phyloP scores from a whole-genome alignment of 2,888 invertebrate genomes.

The Ennomos quercinarius region DNA sequence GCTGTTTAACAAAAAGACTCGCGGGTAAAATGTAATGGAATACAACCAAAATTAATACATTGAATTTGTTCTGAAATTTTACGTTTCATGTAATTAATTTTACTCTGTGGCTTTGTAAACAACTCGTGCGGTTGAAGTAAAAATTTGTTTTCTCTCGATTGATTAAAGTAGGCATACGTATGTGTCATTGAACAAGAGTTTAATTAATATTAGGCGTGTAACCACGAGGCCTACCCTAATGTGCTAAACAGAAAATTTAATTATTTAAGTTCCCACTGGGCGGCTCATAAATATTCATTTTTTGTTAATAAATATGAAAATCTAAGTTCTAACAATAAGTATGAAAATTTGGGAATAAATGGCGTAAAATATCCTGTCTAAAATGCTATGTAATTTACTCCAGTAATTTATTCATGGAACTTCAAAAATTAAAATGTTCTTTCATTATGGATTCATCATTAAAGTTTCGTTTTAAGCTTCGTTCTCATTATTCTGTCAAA shows the following conservation, averaged over 20 bases:
- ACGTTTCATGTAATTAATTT: too few relatives aligned
- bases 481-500: too few relatives aligned
- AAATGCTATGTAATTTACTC: constrained; percentile 9
- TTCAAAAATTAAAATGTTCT: constrained; percentile 11
- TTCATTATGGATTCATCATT: constrained; percentile 23
- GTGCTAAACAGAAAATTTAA: constrained; percentile 19
- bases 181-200: not conserved
- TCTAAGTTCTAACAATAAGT: constrained; percentile 11
- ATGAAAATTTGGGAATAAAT: constrained; percentile 13
- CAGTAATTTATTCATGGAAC: constrained; percentile 19
- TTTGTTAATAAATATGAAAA: constrained; percentile 23
- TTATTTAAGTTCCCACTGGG: constrained; percentile 10
- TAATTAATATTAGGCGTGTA: constrained; percentile 10
- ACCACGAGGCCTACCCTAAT: constrained; percentile 6
- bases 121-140: not conserved
- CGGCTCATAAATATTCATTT: constrained; percentile 25
- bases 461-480: constrained; percentile 12
- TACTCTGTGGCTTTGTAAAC: too few relatives aligned
- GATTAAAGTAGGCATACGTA: not conserved
- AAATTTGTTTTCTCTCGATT: not conserved
- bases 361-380: constrained; percentile 7
- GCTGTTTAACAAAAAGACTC: too few relatives aligned
- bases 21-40: too few relatives aligned
- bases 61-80: too few relatives aligned
- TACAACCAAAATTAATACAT: too few relatives aligned